Evolutionary conservation across 2,888 invertebrate genomes (phyloP), one percentile per base, ranked within the genome.

Genomic region (Agrochola lychnidis): DNA sequence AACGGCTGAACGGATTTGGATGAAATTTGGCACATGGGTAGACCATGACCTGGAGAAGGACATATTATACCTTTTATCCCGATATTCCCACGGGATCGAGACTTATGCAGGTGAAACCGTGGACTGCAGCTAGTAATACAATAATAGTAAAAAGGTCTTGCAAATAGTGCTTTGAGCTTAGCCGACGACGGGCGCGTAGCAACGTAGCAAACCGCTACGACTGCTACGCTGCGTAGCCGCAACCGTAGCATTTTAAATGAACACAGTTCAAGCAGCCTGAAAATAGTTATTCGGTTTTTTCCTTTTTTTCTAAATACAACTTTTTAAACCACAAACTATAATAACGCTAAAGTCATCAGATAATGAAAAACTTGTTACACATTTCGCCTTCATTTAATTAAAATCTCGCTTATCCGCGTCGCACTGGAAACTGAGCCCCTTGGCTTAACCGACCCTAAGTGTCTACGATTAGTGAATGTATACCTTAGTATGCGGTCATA

Each of bases 371-470:
- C 81, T 88, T 85, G 82, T 87, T 90, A 87, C 86, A 89, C 89
- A 91, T 91, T 92, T 92, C 89, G 92, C 92, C 90, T 92, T 91
- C 88, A 89, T 91, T 91, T 96, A 96, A 96, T 96, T 96, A 96
- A 95, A 96, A 95, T 95, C 94, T 92, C 92, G 93, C 92, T 95
- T 92, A 95, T 93, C 94, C 94, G 95, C 95, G 95, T 94, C 88
- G 94, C 91, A 92, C 92, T 94, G 94, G 93, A 95, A 94, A 95
- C 92, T 94, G 94, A 94, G 93, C 92, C 94, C 93, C 92, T 92
- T 92, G 92, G 93, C 92, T 93, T 92, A 90, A 90, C 86, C 91
- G 88, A 91, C 94, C 94, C 95, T 91, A 89, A 79, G 71, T 68
- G 67, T 59, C 4, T 63, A 25, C 59, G 45, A 75, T 61, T 83